Evolutionary conservation across 2,113 vertebrate species (phyloP), one percentile per base, ranked within the genome.

Genomic region (Oryzias celebensis): DNA sequence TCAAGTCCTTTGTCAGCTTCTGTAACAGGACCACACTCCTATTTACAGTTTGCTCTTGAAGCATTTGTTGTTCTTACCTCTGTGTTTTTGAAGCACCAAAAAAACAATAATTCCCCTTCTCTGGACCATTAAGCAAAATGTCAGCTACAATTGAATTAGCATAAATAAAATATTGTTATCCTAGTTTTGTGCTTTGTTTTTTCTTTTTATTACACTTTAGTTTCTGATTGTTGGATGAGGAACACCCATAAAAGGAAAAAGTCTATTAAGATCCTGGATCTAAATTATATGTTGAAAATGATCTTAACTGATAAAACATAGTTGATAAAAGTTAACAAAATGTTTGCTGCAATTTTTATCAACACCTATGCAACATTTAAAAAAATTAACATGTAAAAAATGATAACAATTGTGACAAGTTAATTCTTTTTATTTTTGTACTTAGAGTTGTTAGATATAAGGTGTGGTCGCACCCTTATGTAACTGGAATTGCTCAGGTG

Each of bases 91-190:
- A 31, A 51, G 77, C 78, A 86, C 80, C 81, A 28, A 58, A 36
- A 28, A 36, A 12, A 63, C 61, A 68, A 62, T 69, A 61, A 46
- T 79, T 54, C 16, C 42, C 62, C 59, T 62, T 1, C 52, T 70
- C 62, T 85, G 87, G 87, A 91, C 87, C 90, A 90, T 72, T 48
- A 61, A 74, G 74, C 78, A 77, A 68, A 71, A 75, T 81, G 61
- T 87, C 79, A 16, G 64, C 66, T 77, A 61, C 64, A 84, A 71
- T 50, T 54, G 65, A 87, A 66, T 48, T 64, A 68, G 85, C 66
- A 61, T 78, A 64, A 88, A 87, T 84, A 90, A 91, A 88, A 51
- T 85, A 71, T 55, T 81, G 51, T 75, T 62, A 83, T 68, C 49
- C 69, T 55, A 53, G 16, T 52, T 73, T 17, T 70, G 16, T 28